phyloP scores from a whole-genome alignment of 2,888 invertebrate species.

The Galeruca laticollis region DNA sequence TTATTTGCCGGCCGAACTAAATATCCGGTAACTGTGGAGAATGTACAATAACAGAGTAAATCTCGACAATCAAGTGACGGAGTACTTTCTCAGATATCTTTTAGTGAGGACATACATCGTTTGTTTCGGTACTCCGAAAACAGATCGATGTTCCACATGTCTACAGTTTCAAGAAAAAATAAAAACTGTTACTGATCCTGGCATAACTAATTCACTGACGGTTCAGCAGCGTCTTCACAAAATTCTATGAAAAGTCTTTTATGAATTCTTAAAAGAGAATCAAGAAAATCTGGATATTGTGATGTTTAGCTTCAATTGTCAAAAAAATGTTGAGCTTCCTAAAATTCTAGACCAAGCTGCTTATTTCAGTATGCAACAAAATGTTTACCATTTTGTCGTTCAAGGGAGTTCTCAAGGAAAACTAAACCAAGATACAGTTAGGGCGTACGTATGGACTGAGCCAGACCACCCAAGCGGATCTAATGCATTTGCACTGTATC shows the following conservation, averaged over 20 bases:
- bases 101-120: slow-evolving; percentile 19
- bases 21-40: slow-evolving; percentile 44
- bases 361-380: slow-evolving; percentile 32
- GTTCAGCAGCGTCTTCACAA: background rate
- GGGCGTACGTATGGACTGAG: slow-evolving; percentile 22
- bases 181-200: background rate
- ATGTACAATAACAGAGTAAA: slow-evolving; percentile 36
- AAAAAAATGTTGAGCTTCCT: slow-evolving; percentile 30
- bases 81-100: slow-evolving; percentile 49
- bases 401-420: slow-evolving; percentile 14
- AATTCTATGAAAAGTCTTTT: background rate
- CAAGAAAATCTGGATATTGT: background rate
- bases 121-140: background rate
- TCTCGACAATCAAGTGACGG: slow-evolving; percentile 32
- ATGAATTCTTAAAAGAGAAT: background rate
- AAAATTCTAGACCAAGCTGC: slow-evolving; percentile 33
- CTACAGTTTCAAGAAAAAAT: background rate
- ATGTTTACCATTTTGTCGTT: slow-evolving; percentile 36
- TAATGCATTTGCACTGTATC: slow-evolving; percentile 19
- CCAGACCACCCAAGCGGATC: slow-evolving; percentile 22
- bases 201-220: background rate
- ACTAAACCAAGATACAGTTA: slow-evolving; percentile 16
- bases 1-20: slow-evolving; percentile 47
- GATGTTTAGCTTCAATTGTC: slow-evolving; percentile 26
- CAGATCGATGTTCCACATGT: slow-evolving; percentile 4